phyloP scores from a whole-genome alignment of 92 coral and sea anemone species.

The Chrysogorgia sp. region DNA sequence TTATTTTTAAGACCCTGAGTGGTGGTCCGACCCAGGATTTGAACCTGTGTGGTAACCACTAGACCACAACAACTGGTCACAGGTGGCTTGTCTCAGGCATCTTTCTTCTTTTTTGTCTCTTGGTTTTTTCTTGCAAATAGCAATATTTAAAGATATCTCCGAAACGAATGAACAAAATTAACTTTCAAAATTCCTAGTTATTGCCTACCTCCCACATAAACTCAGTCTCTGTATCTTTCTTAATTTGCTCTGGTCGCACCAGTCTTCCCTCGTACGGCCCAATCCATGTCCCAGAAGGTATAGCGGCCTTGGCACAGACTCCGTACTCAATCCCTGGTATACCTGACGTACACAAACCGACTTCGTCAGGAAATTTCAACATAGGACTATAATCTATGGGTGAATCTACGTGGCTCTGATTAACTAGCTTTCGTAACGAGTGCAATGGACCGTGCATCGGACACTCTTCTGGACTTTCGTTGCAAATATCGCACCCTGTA shows the following conservation, averaged over 20 bases:
- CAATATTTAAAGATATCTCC: too few relatives aligned
- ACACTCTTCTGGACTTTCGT: slow-evolving; percentile 95
- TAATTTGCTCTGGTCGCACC: slow-evolving; percentile 96
- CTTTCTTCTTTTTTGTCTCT: background rate
- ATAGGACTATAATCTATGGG: slow-evolving; percentile 90
- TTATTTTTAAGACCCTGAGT: too few relatives aligned
- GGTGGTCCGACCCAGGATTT: too few relatives aligned
- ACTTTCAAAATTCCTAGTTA: background rate
- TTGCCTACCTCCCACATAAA: slow-evolving; percentile 98
- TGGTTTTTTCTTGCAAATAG: too few relatives aligned
- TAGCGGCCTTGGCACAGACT: slow-evolving; percentile 91
- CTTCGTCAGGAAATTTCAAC: slow-evolving; percentile 98
- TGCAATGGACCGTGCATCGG: slow-evolving; percentile 99
- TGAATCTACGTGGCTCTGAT: slow-evolving; percentile 85
- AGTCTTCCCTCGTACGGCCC: slow-evolving; percentile 99
- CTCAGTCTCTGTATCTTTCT: slow-evolving; percentile 80
- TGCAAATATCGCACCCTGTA: slow-evolving; percentile 98
- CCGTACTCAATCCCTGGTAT: slow-evolving; percentile 95
- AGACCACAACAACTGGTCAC: too few relatives aligned
- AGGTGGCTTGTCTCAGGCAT: too few relatives aligned
- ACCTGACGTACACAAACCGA: slow-evolving; percentile 95
- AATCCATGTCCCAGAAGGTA: slow-evolving; percentile 99
- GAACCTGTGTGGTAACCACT: too few relatives aligned
- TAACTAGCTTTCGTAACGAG: slow-evolving; percentile 91
- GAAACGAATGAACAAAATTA: background rate